phyloP scores from a whole-genome alignment of 2,113 vertebrate species.

The Alouatta palliata region DNA sequence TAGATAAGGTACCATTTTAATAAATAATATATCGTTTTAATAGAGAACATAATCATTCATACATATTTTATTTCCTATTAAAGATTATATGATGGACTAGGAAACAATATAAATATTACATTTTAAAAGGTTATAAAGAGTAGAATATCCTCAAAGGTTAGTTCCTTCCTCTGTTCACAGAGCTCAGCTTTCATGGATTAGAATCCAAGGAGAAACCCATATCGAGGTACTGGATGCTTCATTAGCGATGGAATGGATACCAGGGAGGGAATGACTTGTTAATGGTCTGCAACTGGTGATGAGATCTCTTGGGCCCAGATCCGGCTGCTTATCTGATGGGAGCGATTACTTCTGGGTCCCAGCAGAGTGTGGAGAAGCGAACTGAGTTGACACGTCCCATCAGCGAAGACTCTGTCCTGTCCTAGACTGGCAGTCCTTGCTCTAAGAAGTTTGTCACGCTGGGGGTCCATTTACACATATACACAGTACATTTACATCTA shows the following conservation, averaged over 20 bases:
- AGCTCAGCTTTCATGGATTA: background rate
- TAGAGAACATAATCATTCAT: conserved; percentile 56
- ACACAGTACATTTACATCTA: background rate
- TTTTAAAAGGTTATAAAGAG: conserved; percentile 7
- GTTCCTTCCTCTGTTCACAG: background rate
- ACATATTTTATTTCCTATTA: conserved; percentile 52
- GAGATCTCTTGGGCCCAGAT: conserved; percentile 70
- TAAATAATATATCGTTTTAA: conserved; percentile 61
- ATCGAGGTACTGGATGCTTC: conserved; percentile 75
- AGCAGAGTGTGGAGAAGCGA: conserved; percentile 76
- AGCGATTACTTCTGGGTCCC: conserved; percentile 80
- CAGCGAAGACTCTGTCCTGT: conserved; percentile 74
- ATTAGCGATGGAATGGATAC: conserved; percentile 72
- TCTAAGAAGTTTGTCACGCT: conserved; percentile 11
- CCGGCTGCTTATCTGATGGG: conserved; percentile 84
- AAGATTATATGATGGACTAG: conserved; percentile 56
- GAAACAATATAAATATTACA: conserved; percentile 37
- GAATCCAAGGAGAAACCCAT: conserved; percentile 55
- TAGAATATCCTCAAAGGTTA: background rate
- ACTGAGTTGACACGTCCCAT: conserved; percentile 80
- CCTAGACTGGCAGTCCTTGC: conserved; percentile 59
- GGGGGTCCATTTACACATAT: background rate
- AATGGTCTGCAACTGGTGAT: conserved; percentile 79
- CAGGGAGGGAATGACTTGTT: conserved; percentile 83
- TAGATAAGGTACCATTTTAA: conserved; percentile 47